A percentile compares a stretch with the other conserved stretches of the same genome.
Conservation (phyloP, 2,113 vertebrate species). For the Lophotis ruficrista region DNA sequence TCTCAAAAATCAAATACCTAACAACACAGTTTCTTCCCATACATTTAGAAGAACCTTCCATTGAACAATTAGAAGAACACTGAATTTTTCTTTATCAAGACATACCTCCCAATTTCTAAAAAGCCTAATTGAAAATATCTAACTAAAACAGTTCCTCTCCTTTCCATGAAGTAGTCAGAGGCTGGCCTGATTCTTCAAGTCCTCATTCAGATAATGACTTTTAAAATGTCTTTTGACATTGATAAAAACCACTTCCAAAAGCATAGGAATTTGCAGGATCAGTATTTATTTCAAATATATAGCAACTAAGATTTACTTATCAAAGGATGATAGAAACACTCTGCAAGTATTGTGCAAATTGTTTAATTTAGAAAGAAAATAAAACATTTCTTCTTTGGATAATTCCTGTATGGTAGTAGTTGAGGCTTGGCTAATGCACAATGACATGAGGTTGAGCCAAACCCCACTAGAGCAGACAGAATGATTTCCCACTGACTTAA, state of each 20-base stretch:
- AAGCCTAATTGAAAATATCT: neutral
- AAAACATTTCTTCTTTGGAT: neutral
- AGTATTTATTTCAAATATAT: neutral
- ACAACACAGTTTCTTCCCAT: neutral
- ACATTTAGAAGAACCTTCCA: neutral
- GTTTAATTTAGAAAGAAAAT: neutral
- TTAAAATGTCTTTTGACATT: neutral
- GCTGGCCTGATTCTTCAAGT: neutral
- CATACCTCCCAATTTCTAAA: neutral
- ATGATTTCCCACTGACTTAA: conserved; percentile 49
- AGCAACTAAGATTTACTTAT: neutral
- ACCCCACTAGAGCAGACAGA: neutral
- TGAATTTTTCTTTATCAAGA: neutral
- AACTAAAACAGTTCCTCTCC: neutral
- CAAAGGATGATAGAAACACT: neutral
- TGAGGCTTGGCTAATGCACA: conserved; percentile 32
- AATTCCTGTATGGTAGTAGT: neutral
- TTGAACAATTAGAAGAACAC: neutral
- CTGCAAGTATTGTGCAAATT: neutral
- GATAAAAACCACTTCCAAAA: neutral
- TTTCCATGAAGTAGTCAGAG: neutral
- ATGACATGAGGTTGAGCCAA: neutral
- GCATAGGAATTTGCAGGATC: neutral
- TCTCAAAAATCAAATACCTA: neutral
- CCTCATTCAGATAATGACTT: neutral